phyloP scores from a whole-genome alignment of 2,113 vertebrate genomes.

The Brachypteracias leptosomus region DNA sequence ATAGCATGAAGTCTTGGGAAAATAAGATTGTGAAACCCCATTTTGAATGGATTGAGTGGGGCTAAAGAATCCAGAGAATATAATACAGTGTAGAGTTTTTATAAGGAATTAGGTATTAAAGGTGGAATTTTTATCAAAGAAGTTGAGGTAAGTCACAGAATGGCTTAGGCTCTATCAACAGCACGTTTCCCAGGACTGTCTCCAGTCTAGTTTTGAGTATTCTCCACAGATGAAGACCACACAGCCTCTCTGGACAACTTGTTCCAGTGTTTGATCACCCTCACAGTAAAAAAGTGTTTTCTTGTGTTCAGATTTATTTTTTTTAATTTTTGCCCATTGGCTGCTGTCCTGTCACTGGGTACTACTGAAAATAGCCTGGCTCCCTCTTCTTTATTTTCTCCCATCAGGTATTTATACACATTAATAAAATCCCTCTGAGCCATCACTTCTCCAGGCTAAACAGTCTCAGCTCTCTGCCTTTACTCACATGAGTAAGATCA shows the following conservation, averaged over 20 bases:
- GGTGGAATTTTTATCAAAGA: background rate
- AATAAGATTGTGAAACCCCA: background rate
- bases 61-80: background rate
- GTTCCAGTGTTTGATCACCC: background rate
- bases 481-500: background rate
- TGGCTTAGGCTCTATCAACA: background rate
- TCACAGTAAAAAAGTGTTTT: background rate
- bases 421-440: background rate
- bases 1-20: background rate
- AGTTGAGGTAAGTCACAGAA: background rate
- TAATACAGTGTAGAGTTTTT: background rate
- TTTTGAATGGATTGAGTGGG: background rate
- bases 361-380: background rate
- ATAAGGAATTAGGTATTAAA: background rate
- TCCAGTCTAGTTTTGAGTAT: background rate
- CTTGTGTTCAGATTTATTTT: background rate
- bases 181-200: background rate
- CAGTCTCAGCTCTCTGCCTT: background rate
- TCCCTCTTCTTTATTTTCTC: background rate
- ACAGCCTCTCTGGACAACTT: background rate
- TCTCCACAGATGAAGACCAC: background rate
- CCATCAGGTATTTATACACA: background rate
- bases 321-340: background rate
- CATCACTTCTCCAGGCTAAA: background rate
- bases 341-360: background rate